Evolutionary conservation across 2,888 invertebrate genomes (phyloP), one percentile per base, ranked within the genome.

Genomic region (Autographa pulchrina): DNA sequence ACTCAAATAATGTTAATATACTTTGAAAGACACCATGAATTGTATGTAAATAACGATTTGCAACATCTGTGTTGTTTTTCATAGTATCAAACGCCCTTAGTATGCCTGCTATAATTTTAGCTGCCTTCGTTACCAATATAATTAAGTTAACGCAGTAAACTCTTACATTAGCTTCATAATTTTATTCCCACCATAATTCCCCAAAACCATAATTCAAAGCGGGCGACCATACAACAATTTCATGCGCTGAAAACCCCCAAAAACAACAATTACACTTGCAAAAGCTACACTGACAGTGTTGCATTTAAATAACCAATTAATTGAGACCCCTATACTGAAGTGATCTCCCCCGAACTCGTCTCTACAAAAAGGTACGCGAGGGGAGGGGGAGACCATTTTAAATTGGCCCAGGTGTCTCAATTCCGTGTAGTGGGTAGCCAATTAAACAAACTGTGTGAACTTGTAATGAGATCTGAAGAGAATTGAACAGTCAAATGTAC

Each of bases 381-480:
- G 18, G 62, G 67, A 43, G 31, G 38, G 65, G 67, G 25, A 73
- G 87, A 64, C 78, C 85, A 76, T 67, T 48, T 70, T 83, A 82
- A 75, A 81, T 77, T 85, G 86, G 89, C 31, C 61, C 80, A 74
- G 81, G 83, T 80, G 65, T 63, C 67, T 82, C 73, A 71, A 83
- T 84, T 82, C 79, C 79, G 81, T 77, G 82, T 86, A 80, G 74
- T 81, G 86, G 85, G 84, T 81, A 86, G 84, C 87, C 88, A 89
- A 89, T 89, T 89, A 88, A 89, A 88, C 88, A 87, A 88, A 88
- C 85, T 85, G 84, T 80, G 78, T 78, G 69, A 89, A 89, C 79
- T 89, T 88, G 85, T 89, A 89, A 89, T 88, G 89, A 89, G 88
- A 89, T 88, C 82, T 83, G 84, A 84, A 75, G 83, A 84, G 88